Percentiles rank a stretch among this genome's conserved stretches.
phyloP scores from a whole-genome alignment of 1,140 invertebrate species.

The Drosophila littoralis region DNA sequence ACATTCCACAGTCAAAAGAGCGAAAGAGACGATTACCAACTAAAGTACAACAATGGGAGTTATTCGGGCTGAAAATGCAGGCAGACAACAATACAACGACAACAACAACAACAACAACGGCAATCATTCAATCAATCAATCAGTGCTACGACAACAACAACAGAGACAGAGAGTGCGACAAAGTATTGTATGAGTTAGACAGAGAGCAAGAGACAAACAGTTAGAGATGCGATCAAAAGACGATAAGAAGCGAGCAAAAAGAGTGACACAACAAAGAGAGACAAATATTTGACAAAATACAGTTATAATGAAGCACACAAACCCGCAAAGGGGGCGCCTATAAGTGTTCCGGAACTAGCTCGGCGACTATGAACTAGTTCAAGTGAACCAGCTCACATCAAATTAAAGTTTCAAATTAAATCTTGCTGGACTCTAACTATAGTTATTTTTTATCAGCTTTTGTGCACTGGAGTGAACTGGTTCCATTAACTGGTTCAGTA shows the following conservation, averaged over 20 bases:
- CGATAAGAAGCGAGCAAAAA: conserved; percentile 7
- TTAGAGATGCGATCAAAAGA: background rate
- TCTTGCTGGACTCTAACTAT: no score
- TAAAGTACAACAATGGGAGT: conserved; percentile 4
- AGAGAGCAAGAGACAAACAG: background rate
- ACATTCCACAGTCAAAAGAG: background rate
- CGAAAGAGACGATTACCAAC: conserved; percentile 7
- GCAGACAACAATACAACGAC: conserved; percentile 14
- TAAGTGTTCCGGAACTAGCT: no score
- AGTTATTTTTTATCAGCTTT: no score
- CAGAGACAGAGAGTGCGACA: conserved; percentile 8
- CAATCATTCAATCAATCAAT: conserved; percentile 16
- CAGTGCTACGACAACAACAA: conserved; percentile 35
- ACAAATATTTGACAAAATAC: background rate
- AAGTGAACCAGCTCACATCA: background rate
- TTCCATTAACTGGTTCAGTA: background rate
- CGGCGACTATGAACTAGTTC: background rate
- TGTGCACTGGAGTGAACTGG: no score
- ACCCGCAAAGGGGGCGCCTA: background rate
- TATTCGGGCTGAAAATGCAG: background rate
- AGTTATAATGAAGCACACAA: background rate
- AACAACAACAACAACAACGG: conserved; percentile 6
- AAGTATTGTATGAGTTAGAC: conserved; percentile 1
- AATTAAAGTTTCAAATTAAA: no score
- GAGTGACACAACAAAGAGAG: conserved; percentile 2